Evolutionary conservation across 1,140 invertebrate genomes (phyloP), one percentile per base, ranked within the genome.

Genomic region (Eufriesea mexicana): DNA sequence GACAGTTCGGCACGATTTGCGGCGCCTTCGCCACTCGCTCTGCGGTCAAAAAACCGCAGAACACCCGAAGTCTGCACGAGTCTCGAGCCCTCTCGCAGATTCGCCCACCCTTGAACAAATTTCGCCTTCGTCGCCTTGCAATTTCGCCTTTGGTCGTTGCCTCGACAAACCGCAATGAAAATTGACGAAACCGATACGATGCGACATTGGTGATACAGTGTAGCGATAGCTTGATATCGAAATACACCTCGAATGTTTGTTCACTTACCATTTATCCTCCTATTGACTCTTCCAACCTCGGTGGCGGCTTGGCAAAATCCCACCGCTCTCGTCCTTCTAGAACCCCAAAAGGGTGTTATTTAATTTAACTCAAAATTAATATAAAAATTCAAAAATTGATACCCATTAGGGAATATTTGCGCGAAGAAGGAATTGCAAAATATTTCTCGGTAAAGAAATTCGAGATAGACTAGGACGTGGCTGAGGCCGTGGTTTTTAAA

Each of bases 11-110:
- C 62, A 57, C 72, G 76, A 77, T 88, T 84, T 84, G 83, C 66
- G 66, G 76, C 45, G 23, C 51, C 45, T 54, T 54, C 57, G 51
- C 59, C 64, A 20, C 54, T 79, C 74, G 51, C 70, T 51, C 28
- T 81, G 80, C 79, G 79, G 80, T 87, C 57, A 49, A 74, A 70
- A 90, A 89, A 89, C 86, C 88, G 54, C 87, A 87, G 79, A 76
- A 80, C 66, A 70, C 62, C 71, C 85, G 57, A 54, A 47, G 62
- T 47, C 62, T 35, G 28, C 25, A 80, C 72, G 67, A 42, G 23
- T 71, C 80, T 49, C 54, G 59, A 61, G 68, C 6, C 59, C 25
- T 25, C n/a, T 23, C 42, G 28, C 51, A 20, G 47, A 62, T 51
- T 42, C 12, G 51, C 73, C 28, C 35, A 42, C 23, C 45, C 61